A percentile compares a stretch with the other conserved stretches of the same genome.
Conservation (phyloP, 2,888 invertebrate genomes). For the Apamea sordens region DNA sequence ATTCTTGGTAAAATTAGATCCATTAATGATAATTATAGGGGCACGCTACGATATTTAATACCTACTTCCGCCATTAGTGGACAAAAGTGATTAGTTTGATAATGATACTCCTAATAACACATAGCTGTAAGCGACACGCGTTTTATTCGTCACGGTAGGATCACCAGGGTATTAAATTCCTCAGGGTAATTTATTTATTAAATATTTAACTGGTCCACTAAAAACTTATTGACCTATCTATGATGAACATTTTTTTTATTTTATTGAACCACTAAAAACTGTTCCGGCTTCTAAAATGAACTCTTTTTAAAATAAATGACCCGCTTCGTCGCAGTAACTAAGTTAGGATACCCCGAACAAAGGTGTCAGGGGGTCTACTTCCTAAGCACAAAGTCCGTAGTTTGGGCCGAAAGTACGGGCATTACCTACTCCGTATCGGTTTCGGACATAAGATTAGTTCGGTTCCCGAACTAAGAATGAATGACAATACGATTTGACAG, state of each 20-base stretch:
- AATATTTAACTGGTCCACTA: not conserved
- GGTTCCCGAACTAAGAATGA: no score
- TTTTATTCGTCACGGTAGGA: slow-evolving; percentile 20
- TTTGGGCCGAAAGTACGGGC: no score
- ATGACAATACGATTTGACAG: no score
- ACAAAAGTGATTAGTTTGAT: slow-evolving; percentile 49
- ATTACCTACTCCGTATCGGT: no score
- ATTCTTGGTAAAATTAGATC: not conserved
- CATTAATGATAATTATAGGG: slow-evolving; percentile 26
- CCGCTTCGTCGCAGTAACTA: not conserved
- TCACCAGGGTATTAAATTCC: not conserved
- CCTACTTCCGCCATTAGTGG: slow-evolving; percentile 43
- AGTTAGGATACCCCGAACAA: not conserved
- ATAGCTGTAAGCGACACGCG: slow-evolving; percentile 27
- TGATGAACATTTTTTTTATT: not conserved
- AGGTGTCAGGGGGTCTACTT: not conserved
- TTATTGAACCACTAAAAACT: not conserved
- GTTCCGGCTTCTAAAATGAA: not conserved
- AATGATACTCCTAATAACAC: slow-evolving; percentile 40
- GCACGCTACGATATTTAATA: slow-evolving; percentile 7
- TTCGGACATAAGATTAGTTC: no score
- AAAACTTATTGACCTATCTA: not conserved
- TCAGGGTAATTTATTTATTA: not conserved
- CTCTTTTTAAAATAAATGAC: not conserved
- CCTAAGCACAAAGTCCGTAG: no score